These are phyloP conservation scores for Conopomorpha cramerella DNA, from an alignment of 1,140 invertebrate genomes.

Conservation along the genomic window DNA sequence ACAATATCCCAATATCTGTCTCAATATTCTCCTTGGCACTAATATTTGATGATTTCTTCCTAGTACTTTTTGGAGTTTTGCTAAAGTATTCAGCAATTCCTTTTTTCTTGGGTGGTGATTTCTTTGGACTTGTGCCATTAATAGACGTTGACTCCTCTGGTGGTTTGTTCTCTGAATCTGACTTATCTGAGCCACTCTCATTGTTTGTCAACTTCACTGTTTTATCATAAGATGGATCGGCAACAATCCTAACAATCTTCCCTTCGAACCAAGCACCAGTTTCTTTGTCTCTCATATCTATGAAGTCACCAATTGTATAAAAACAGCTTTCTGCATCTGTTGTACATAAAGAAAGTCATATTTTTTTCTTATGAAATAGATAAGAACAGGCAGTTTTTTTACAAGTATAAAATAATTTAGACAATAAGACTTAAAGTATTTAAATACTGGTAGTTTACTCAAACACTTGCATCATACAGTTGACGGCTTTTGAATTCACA, in stretches of 20 bases:
- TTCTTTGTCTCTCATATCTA: constrained; percentile 68
- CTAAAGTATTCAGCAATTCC: constrained; percentile 29
- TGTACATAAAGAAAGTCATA: too few species aligned
- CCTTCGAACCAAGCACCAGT: constrained; percentile 71
- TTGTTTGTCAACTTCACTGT: constrained; percentile 10
- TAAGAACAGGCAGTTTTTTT: too few species aligned
- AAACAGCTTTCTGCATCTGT: constrained; percentile 60
- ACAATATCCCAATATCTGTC: constrained; percentile 27
- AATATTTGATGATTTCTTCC: constrained; percentile 9
- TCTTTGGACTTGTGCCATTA: constrained; percentile 1
- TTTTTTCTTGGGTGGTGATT: constrained; percentile 13
- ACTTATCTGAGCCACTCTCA: constrained; percentile 10
- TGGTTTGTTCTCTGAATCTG: constrained; percentile 16
- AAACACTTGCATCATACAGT: too few species aligned
- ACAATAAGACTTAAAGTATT: too few species aligned
- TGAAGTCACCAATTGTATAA: constrained; percentile 69
- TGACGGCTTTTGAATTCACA: too few species aligned
- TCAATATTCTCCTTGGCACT: constrained; percentile 4
- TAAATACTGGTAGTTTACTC: too few species aligned
- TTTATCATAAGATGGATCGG: constrained; percentile 13
- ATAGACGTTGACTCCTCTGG: constrained; percentile 9
- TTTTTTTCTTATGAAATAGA: too few species aligned
- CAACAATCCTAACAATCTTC: constrained; percentile 51
- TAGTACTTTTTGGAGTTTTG: constrained; percentile 15
- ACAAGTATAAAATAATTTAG: too few species aligned